These are phyloP conservation scores for Platalea minor DNA, from an alignment of 2,797 vertebrate genomes.

Conservation along the genomic window DNA sequence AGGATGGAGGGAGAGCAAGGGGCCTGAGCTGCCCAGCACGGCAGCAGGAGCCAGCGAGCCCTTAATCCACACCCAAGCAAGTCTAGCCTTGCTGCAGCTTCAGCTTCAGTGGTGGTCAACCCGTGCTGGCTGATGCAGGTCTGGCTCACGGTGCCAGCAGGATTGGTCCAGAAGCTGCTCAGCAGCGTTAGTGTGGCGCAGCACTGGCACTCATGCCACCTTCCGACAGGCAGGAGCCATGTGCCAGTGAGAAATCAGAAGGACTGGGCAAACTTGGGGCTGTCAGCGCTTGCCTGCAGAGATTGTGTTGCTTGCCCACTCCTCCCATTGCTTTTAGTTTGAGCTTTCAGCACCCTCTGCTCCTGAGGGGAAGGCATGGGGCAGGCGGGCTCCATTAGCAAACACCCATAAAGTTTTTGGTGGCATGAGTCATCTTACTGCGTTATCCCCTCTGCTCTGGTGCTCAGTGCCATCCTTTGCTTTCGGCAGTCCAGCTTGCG, in stretches of 20 bases:
- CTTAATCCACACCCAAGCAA: background rate
- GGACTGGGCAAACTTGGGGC: background rate
- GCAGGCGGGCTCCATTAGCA: background rate
- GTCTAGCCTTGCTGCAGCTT: background rate
- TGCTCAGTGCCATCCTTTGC: background rate
- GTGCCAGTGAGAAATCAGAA: background rate
- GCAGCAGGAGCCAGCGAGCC: accelerated
- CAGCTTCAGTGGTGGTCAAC: background rate
- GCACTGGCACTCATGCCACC: background rate
- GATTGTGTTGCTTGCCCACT: background rate
- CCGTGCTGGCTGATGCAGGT: accelerated
- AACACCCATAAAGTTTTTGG: background rate
- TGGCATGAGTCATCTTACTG: background rate
- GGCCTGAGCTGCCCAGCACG: background rate
- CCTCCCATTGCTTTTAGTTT: background rate
- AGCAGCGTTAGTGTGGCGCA: background rate
- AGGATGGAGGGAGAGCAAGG: background rate
- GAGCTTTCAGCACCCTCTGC: background rate
- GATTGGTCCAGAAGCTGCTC: background rate
- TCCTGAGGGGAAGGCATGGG: background rate
- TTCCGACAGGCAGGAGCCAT: background rate
- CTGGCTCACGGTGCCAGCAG: accelerated
- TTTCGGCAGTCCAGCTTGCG: background rate
- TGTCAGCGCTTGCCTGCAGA: background rate
- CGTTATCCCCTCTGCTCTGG: background rate